These are phyloP conservation scores for Hippopotamus amphibius DNA, from an alignment of 2,113 vertebrate genomes.

Conservation along the genomic window DNA sequence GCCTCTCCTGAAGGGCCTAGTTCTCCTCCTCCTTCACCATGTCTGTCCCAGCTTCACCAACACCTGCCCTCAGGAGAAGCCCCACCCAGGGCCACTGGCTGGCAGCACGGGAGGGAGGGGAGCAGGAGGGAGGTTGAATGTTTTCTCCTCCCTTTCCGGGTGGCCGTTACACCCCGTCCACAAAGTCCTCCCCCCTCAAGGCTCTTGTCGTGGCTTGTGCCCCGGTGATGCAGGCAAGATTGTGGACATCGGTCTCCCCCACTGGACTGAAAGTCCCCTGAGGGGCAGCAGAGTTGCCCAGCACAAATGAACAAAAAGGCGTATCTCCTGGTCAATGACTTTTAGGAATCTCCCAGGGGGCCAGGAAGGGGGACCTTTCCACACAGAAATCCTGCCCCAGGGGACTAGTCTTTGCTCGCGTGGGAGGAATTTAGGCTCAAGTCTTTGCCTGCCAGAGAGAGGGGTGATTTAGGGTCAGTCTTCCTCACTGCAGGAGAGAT, in stretches of 20 bases:
- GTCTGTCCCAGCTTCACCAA: not conserved
- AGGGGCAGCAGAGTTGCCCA: not conserved
- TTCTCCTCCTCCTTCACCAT: not conserved
- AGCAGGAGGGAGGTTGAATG: accelerated
- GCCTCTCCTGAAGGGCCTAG: not conserved
- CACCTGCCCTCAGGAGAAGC: not conserved
- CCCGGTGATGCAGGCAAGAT: accelerated
- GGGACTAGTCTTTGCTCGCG: not conserved
- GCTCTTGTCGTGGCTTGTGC: not conserved
- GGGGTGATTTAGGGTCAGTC: not conserved
- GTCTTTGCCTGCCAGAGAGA: not conserved
- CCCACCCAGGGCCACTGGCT: accelerated
- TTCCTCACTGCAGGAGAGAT: not conserved
- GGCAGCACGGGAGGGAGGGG: accelerated
- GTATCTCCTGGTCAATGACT: not conserved
- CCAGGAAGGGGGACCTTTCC: not conserved
- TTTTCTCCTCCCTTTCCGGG: accelerated
- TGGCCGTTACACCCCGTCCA: accelerated
- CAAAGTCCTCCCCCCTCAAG: accelerated
- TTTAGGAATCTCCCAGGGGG: not conserved
- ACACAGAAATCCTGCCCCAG: not conserved
- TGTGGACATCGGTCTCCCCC: not conserved
- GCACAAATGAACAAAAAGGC: not conserved
- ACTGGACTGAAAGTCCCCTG: not conserved
- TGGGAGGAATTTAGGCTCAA: not conserved